These are phyloP conservation scores for Onychomys arenicola DNA, from an alignment of 2,797 vertebrate genomes.

Conservation along the genomic window DNA sequence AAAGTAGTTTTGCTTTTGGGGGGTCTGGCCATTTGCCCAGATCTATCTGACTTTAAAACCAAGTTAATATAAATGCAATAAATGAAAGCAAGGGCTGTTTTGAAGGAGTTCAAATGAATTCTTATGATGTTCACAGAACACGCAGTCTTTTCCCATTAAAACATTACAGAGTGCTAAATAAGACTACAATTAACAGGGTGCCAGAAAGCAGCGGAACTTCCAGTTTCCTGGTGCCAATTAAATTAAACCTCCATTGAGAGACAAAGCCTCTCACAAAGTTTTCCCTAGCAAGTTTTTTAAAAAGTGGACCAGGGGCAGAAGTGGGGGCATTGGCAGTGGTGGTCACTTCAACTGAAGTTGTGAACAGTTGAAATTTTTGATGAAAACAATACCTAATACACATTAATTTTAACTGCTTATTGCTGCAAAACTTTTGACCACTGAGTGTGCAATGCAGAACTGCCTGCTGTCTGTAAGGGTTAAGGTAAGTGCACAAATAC, in stretches of 20 bases:
- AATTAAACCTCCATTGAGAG: constrained; percentile 54
- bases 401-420: constrained; percentile 26
- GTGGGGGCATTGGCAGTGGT: neutral
- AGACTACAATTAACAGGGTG: constrained; percentile 83
- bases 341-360: constrained; percentile 66
- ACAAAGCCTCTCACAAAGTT: constrained; percentile 70
- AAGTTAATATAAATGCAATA: constrained; percentile 63
- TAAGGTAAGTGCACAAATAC: neutral
- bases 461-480: neutral
- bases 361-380: constrained; percentile 44
- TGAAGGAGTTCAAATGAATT: constrained; percentile 74
- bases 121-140: constrained; percentile 78
- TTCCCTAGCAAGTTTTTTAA: constrained; percentile 39
- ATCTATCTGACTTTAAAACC: constrained; percentile 70
- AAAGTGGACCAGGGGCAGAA: neutral
- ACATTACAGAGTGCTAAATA: constrained; percentile 68
- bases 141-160: constrained; percentile 78
- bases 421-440: neutral
- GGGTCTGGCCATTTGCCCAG: constrained; percentile 11
- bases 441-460: neutral
- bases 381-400: constrained; percentile 28
- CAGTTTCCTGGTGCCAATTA: constrained; percentile 80
- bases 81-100: constrained; percentile 72
- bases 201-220: constrained; percentile 83
- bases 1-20: constrained; percentile 52